These are phyloP conservation scores for Agrotis segetum DNA, from an alignment of 2,888 invertebrate genomes.

Conservation along the genomic window DNA sequence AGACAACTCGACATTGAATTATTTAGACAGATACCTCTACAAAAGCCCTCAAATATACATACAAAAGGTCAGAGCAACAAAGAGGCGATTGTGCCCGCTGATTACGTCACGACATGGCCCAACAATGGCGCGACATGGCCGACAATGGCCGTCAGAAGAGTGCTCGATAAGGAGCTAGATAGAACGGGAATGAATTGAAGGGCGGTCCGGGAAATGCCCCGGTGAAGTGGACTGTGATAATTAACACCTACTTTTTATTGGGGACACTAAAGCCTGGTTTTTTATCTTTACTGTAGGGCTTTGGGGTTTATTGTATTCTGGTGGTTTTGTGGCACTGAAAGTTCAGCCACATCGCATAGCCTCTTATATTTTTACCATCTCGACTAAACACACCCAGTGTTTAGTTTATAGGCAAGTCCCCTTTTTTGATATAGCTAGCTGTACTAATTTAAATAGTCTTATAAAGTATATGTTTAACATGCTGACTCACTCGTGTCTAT, in stretches of 20 bases:
- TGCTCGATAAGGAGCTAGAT: constrained; percentile 47
- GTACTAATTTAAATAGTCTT: too few relatives aligned
- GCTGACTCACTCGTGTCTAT: too few relatives aligned
- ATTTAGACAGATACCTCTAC: constrained; percentile 70
- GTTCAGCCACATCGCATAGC: background rate
- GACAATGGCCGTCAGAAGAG: constrained; percentile 51
- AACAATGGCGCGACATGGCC: constrained; percentile 36
- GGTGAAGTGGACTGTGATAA: constrained; percentile 40
- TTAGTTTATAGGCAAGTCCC: too few relatives aligned
- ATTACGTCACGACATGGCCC: constrained; percentile 52
- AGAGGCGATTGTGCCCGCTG: constrained; percentile 59
- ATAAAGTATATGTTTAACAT: too few relatives aligned
- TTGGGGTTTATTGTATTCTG: constrained; percentile 33
- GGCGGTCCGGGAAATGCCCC: constrained; percentile 22
- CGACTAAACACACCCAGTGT: too few relatives aligned
- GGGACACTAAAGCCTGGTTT: constrained; percentile 31
- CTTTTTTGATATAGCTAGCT: too few relatives aligned
- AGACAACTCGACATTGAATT: constrained; percentile 70
- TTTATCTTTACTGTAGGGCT: constrained; percentile 43
- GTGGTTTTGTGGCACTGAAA: background rate
- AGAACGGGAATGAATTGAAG: constrained; percentile 48
- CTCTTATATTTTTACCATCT: background rate
- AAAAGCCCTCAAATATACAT: constrained; percentile 66
- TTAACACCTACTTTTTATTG: constrained; percentile 58
- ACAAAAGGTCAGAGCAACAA: constrained; percentile 67